Conservation (phyloP, 1,140 invertebrate genomes). For the Procambarus virginalis region DNA sequence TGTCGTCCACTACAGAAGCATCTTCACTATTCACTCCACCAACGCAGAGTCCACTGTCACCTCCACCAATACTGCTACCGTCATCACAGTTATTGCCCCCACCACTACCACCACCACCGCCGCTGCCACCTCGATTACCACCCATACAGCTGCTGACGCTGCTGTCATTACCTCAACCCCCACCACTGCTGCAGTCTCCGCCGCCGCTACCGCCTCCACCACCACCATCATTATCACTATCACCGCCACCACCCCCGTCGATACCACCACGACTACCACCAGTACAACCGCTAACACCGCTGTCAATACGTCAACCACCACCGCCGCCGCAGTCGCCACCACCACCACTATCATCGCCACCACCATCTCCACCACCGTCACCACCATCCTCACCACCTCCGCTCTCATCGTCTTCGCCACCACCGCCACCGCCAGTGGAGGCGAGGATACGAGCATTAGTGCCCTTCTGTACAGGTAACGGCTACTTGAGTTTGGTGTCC, state of each 20-base stretch:
- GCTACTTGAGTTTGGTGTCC: constrained; percentile 33
- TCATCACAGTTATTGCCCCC: background rate
- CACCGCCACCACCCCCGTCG: background rate
- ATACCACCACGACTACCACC: background rate
- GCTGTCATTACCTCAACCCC: background rate
- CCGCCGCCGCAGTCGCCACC: background rate
- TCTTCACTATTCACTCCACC: too few relatives aligned
- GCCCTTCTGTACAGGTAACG: constrained; percentile 21
- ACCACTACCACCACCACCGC: background rate
- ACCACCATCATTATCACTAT: too few relatives aligned
- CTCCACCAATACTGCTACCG: background rate
- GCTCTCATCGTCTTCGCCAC: background rate
- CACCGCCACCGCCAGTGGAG: background rate
- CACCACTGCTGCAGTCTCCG: background rate
- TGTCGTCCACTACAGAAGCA: too few relatives aligned
- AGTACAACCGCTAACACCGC: background rate
- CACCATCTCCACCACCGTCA: background rate
- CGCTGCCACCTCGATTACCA: too few relatives aligned
- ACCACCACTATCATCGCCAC: too few relatives aligned
- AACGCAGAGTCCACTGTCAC: too few relatives aligned
- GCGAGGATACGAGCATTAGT: background rate
- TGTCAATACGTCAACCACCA: background rate
- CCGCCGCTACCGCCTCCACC: background rate
- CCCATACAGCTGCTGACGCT: too few relatives aligned
- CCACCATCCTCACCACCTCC: background rate